Conservation (phyloP, 2,888 invertebrate genomes). For the Apotomis capreana region DNA sequence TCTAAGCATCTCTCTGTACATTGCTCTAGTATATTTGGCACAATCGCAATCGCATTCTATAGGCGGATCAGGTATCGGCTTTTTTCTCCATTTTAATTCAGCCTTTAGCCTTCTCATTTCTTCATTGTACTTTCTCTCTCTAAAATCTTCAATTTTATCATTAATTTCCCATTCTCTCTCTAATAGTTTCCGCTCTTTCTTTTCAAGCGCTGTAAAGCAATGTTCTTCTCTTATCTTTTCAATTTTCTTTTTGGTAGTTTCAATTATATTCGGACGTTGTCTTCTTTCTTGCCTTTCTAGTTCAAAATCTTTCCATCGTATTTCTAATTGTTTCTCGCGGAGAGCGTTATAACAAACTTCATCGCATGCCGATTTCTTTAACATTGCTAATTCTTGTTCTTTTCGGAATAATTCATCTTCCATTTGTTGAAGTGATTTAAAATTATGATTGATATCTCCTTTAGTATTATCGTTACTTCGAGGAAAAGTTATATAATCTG, state of each 20-base stretch:
- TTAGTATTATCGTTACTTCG: neutral
- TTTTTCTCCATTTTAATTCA: slow-evolving; percentile 13
- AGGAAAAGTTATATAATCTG: slow-evolving; percentile 15
- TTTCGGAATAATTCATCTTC: slow-evolving; percentile 15
- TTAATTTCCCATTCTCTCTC: slow-evolving; percentile 1
- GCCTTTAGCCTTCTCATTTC: neutral
- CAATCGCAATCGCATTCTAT: slow-evolving; percentile 24
- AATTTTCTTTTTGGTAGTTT: neutral
- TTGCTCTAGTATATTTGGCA: slow-evolving; percentile 1
- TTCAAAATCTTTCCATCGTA: slow-evolving; percentile 24
- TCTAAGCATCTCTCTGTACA: neutral
- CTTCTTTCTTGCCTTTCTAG: slow-evolving; percentile 9
- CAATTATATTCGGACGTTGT: neutral
- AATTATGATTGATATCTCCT: slow-evolving; percentile 17
- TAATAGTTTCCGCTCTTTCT: slow-evolving; percentile 18
- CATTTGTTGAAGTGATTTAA: slow-evolving; percentile 2
- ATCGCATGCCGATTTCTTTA: slow-evolving; percentile 12
- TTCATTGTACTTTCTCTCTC: slow-evolving; percentile 2
- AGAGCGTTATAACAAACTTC: slow-evolving; percentile 13
- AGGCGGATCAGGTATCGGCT: neutral
- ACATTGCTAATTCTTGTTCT: slow-evolving; percentile 18
- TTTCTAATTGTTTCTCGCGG: slow-evolving; percentile 21
- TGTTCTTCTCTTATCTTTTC: neutral
- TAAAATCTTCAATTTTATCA: slow-evolving; percentile 17
- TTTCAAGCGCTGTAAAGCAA: slow-evolving; percentile 13